Evolutionary conservation across 23 tunicate species (phyloP).

Genomic region (Halocynthia aurantium): DNA sequence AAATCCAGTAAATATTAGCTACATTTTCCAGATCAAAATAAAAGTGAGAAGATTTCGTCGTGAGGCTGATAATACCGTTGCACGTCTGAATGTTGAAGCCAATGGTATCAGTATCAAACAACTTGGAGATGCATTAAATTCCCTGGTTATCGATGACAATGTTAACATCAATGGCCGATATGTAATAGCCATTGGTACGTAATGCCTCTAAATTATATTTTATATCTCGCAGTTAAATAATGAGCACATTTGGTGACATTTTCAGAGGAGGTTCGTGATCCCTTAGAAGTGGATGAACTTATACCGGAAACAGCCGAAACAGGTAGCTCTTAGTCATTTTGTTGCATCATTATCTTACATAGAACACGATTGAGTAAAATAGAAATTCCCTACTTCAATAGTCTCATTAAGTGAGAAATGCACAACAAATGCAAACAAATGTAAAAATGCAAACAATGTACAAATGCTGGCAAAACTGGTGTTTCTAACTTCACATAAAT

Average conservation of each 20-base stretch:
- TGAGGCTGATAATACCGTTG: not conserved
- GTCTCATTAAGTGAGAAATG: too few relatives aligned
- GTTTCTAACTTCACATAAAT: too few relatives aligned
- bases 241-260: not conserved
- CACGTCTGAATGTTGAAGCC: not conserved
- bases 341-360: too few relatives aligned
- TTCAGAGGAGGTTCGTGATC: not conserved
- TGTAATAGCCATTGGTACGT: not conserved
- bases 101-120: not conserved
- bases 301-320: too few relatives aligned
- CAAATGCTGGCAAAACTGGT: too few relatives aligned
- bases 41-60: not conserved
- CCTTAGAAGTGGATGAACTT: too few relatives aligned
- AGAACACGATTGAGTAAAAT: too few relatives aligned
- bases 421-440: too few relatives aligned
- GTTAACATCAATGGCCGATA: not conserved
- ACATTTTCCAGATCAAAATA: not conserved
- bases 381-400: too few relatives aligned
- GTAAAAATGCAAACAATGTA: too few relatives aligned
- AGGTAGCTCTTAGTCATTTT: too few relatives aligned
- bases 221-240: not conserved
- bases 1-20: not conserved
- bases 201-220: not conserved
- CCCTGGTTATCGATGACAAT: constrained; percentile 1
- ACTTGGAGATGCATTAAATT: not conserved